These are phyloP conservation scores for Dryococelus australis DNA, from an alignment of 2,888 invertebrate genomes.

Conservation along the genomic window DNA sequence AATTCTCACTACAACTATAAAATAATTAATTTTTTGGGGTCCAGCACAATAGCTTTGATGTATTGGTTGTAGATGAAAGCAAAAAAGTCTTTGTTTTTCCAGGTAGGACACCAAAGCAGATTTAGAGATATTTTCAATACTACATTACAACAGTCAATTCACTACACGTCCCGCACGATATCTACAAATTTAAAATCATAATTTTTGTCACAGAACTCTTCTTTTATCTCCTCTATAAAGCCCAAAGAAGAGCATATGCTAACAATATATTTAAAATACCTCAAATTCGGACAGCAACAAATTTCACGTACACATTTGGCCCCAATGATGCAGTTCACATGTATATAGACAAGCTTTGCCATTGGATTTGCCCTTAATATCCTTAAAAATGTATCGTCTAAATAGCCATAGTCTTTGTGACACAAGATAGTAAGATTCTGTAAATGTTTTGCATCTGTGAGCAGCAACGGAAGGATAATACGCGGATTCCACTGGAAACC, in stretches of 20 bases:
- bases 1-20: too few species aligned
- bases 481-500: conserved; percentile 38
- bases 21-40: too few species aligned
- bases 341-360: conserved; percentile 30
- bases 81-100: too few species aligned
- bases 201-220: neutral
- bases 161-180: too few species aligned
- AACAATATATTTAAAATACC: neutral
- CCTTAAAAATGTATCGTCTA: conserved; percentile 37
- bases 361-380: conserved; percentile 37
- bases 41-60: too few species aligned
- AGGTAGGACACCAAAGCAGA: too few species aligned
- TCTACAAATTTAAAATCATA: neutral
- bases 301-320: neutral
- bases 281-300: neutral
- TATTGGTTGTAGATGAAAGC: too few species aligned
- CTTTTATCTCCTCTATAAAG: neutral
- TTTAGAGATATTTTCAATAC: neutral
- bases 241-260: neutral
- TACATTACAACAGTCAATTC: neutral
- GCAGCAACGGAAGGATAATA: conserved; percentile 28
- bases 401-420: neutral
- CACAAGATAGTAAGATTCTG: conserved; percentile 32
- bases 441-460: conserved; percentile 35
- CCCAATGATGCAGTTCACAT: neutral